phyloP scores from a whole-genome alignment of 2,888 invertebrate genomes.

The Nephrocerus scutellatus region DNA sequence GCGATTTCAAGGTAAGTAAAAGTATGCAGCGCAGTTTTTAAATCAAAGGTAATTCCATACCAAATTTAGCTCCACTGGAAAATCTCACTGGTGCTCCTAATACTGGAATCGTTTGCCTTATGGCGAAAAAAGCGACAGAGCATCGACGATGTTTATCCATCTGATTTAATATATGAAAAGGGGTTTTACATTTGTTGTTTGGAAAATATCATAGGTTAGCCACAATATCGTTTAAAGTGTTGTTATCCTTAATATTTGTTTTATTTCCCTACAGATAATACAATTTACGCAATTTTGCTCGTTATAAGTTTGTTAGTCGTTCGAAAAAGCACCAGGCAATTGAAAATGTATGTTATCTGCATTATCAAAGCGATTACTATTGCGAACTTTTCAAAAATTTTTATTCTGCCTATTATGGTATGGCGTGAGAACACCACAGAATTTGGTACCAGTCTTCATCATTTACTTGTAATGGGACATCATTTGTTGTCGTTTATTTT shows the following conservation, averaged over 20 bases:
- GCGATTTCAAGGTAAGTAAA: slow-evolving; percentile 65
- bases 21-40: too few species aligned
- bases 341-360: too few species aligned
- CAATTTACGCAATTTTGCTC: slow-evolving; percentile 28
- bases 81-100: slow-evolving; percentile 65
- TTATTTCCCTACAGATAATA: slow-evolving; percentile 28
- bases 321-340: slow-evolving; percentile 15
- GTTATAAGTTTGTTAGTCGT: slow-evolving; percentile 18
- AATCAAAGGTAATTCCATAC: too few species aligned
- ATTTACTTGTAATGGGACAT: slow-evolving; percentile 57
- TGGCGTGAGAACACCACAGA: slow-evolving; percentile 51
- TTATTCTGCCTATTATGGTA: slow-evolving; percentile 57
- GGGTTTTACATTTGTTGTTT: slow-evolving; percentile 55
- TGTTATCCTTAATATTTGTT: neutral
- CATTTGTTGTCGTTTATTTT: slow-evolving; percentile 57
- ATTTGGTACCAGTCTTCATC: slow-evolving; percentile 48
- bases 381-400: slow-evolving; percentile 54
- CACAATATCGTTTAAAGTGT: slow-evolving; percentile 3
- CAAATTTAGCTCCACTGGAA: slow-evolving; percentile 77
- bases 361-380: slow-evolving; percentile 56
- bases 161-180: slow-evolving; percentile 52
- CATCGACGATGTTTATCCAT: slow-evolving; percentile 21
- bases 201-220: slow-evolving; percentile 45
- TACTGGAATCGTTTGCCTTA: slow-evolving; percentile 73
- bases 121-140: slow-evolving; percentile 51